Percentiles rank a stretch among this genome's conserved stretches.
These are phyloP conservation scores for Acleris laterana DNA, from an alignment of 2,888 invertebrate species.

Conservation along the genomic window DNA sequence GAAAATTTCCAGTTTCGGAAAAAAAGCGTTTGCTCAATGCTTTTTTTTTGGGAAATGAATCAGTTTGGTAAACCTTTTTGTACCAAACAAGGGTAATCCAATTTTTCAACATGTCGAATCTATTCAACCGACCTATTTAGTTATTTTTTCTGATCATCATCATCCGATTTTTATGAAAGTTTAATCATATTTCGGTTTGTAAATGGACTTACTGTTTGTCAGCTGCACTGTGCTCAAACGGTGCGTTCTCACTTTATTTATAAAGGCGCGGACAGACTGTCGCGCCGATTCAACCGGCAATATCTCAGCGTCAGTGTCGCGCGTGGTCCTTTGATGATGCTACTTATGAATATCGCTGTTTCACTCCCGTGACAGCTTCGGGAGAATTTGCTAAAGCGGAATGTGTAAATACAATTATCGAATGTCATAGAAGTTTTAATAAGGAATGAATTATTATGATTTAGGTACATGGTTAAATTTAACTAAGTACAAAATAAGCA, in stretches of 20 bases:
- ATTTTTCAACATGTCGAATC: too few relatives aligned
- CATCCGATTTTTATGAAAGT: not conserved
- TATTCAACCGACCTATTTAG: too few relatives aligned
- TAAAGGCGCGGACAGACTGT: conserved; percentile 71
- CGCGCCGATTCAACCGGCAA: conserved; percentile 74
- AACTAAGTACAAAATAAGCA: too few relatives aligned
- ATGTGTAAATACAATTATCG: conserved; percentile 41
- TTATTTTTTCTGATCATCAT: too few relatives aligned
- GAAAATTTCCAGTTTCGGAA: too few relatives aligned
- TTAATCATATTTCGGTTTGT: not conserved
- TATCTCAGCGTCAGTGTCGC: conserved; percentile 75
- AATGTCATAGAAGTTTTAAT: conserved; percentile 1
- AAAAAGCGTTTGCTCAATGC: too few relatives aligned
- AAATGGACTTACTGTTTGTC: not conserved
- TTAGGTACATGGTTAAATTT: too few relatives aligned
- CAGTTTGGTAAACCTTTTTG: too few relatives aligned
- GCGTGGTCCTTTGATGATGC: conserved; percentile 72
- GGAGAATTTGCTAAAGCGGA: conserved; percentile 48
- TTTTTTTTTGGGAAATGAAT: too few relatives aligned
- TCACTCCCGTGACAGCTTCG: conserved; percentile 56
- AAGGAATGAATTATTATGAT: too few relatives aligned
- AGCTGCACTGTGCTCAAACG: conserved; percentile 51
- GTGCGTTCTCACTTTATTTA: conserved; percentile 74
- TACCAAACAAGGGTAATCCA: too few relatives aligned
- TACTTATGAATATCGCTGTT: conserved; percentile 75